A percentile compares a stretch with the other conserved stretches of the same genome.
These are phyloP conservation scores for Rissa tridactyla DNA, from an alignment of 2,113 vertebrate genomes.

Conservation along the genomic window DNA sequence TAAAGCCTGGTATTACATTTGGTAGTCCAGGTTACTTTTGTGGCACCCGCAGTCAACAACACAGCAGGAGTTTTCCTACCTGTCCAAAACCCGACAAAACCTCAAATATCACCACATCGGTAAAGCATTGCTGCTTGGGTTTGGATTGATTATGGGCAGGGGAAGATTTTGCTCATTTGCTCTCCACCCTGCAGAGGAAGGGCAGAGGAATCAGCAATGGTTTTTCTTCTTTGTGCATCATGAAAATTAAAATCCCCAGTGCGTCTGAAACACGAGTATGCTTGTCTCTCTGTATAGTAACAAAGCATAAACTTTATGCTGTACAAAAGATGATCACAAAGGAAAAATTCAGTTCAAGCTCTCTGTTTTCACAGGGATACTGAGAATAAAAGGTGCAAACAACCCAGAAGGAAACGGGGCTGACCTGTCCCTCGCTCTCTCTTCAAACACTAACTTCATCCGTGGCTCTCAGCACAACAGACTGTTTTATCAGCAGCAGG, in stretches of 20 bases:
- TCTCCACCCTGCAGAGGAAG: not conserved
- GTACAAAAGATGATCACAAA: not conserved
- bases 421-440: not conserved
- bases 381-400: not conserved
- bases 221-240: not conserved
- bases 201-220: not conserved
- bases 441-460: not conserved
- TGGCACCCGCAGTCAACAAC: not conserved
- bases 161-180: not conserved
- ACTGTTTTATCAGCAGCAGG: not conserved
- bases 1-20: not conserved
- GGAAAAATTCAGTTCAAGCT: not conserved
- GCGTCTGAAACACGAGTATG: fast-evolving
- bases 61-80: not conserved
- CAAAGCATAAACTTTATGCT: not conserved
- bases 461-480: not conserved
- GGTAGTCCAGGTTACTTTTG: not conserved
- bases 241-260: not conserved
- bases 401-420: not conserved
- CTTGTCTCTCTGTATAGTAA: not conserved
- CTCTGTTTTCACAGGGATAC: not conserved
- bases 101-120: not conserved
- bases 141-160: not conserved
- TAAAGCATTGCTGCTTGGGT: not conserved
- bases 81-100: not conserved